These are phyloP conservation scores for Carposina sasakii DNA, from an alignment of 1,140 invertebrate genomes.

Conservation along the genomic window DNA sequence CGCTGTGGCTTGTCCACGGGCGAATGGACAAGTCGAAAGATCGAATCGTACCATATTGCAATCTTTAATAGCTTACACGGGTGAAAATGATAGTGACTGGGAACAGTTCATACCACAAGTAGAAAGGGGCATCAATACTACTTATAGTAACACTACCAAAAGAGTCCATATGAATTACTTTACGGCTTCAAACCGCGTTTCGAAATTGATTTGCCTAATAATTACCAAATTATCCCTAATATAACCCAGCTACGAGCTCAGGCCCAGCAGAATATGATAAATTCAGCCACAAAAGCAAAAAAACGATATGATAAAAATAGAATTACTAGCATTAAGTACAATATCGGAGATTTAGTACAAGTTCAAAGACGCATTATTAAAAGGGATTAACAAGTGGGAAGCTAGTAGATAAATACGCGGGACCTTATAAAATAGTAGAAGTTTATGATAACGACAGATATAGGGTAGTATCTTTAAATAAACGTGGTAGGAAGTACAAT, in stretches of 20 bases:
- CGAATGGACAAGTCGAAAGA: constrained; percentile 5
- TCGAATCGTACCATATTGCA: constrained; percentile 2
- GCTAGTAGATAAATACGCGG: constrained; percentile 4
- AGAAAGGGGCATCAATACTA: constrained; percentile 3
- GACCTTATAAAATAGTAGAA: constrained; percentile 6
- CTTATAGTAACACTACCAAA: constrained; percentile 2
- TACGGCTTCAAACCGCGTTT: constrained; percentile 7
- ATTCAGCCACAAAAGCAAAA: neutral
- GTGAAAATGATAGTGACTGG: neutral
- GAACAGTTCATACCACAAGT: constrained; percentile 6
- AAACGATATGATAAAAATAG: constrained; percentile 3
- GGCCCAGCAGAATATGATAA: neutral
- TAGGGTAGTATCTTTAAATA: constrained; percentile 3
- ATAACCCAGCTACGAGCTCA: neutral
- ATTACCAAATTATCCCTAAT: neutral
- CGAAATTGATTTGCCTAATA: constrained; percentile 4
- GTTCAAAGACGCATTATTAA: constrained; percentile 6
- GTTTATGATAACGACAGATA: constrained; percentile 5
- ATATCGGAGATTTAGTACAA: constrained; percentile 6
- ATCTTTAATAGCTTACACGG: constrained; percentile 2
- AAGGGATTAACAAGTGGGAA: constrained; percentile 4
- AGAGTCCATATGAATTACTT: constrained; percentile 3
- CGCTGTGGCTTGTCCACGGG: constrained; percentile 10
- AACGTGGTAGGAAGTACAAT: constrained; percentile 3
- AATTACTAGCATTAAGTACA: neutral